phyloP scores from a whole-genome alignment of 2,113 vertebrate genomes.

The Oncorhynchus nerka region DNA sequence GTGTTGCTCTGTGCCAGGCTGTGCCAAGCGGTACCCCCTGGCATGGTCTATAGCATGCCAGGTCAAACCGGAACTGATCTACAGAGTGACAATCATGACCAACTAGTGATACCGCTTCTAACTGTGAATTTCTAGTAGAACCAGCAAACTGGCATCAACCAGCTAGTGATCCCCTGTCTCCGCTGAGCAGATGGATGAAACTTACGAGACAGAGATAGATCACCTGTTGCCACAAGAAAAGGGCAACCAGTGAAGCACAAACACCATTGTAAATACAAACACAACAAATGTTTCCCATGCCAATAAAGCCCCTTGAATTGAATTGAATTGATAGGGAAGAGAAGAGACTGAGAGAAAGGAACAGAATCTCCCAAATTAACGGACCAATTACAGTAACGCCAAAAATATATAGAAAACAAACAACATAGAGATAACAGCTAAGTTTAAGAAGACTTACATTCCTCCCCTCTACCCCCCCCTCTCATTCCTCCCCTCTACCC shows the following conservation, averaged over 20 bases:
- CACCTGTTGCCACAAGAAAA: too few species aligned
- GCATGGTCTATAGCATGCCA: too few species aligned
- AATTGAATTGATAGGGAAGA: neutral
- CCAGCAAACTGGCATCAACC: neutral
- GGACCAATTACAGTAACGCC: constrained; percentile 90
- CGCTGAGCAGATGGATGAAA: neutral
- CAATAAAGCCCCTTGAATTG: too few species aligned
- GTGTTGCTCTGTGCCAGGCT: neutral
- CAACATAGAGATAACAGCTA: constrained; percentile 78
- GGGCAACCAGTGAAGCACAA: too few species aligned
- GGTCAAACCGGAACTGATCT: too few species aligned
- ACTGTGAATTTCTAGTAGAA: neutral
- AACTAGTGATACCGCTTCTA: too few species aligned
- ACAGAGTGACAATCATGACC: neutral
- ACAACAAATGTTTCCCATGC: too few species aligned
- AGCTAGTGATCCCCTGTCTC: neutral
- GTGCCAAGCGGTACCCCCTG: too few species aligned
- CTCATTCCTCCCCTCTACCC: too few species aligned
- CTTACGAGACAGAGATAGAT: neutral
- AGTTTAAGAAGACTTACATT: constrained; percentile 88
- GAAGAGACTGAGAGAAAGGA: neutral
- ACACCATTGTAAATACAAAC: too few species aligned
- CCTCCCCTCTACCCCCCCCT: constrained; percentile 14
- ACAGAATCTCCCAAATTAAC: constrained; percentile 81
- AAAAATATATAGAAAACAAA: constrained; percentile 60